Percentiles rank a stretch among this genome's conserved stretches.
These are phyloP conservation scores for Chrysodeixis includens DNA, from an alignment of 2,888 invertebrate species.

Conservation along the genomic window DNA sequence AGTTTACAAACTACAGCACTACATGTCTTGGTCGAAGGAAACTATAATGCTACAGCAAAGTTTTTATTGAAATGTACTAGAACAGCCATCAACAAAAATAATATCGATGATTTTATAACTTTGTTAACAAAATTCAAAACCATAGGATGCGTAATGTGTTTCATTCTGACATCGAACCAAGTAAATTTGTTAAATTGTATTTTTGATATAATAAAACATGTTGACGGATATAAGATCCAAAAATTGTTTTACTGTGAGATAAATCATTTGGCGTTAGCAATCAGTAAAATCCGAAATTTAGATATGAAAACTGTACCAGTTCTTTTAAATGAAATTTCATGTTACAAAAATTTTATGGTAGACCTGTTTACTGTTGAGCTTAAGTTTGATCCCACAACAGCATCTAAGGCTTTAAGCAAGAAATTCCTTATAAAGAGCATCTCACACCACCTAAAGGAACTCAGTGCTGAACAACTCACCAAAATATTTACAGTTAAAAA, in stretches of 20 bases:
- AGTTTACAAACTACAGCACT: background rate
- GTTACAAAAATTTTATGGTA: background rate
- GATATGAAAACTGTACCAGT: background rate
- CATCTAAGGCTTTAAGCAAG: background rate
- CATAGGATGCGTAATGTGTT: background rate
- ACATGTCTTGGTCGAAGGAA: background rate
- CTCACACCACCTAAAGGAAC: background rate
- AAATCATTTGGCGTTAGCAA: background rate
- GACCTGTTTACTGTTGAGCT: background rate
- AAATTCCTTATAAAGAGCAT: background rate
- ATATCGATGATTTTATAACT: conserved; percentile 6
- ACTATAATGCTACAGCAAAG: background rate
- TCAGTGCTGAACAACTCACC: background rate
- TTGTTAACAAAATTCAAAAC: background rate
- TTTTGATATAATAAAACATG: background rate
- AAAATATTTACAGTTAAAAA: background rate
- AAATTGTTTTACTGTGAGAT: background rate
- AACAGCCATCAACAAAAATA: conserved; percentile 3
- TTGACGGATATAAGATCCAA: background rate
- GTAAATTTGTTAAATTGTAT: background rate
- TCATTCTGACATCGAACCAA: background rate
- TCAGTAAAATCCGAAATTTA: background rate
- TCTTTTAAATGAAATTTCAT: background rate
- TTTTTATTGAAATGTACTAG: conserved; percentile 19
- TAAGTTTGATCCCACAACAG: background rate